Evolutionary conservation across 2,113 vertebrate genomes (phyloP).

Genomic region (Larimichthys crocea): DNA sequence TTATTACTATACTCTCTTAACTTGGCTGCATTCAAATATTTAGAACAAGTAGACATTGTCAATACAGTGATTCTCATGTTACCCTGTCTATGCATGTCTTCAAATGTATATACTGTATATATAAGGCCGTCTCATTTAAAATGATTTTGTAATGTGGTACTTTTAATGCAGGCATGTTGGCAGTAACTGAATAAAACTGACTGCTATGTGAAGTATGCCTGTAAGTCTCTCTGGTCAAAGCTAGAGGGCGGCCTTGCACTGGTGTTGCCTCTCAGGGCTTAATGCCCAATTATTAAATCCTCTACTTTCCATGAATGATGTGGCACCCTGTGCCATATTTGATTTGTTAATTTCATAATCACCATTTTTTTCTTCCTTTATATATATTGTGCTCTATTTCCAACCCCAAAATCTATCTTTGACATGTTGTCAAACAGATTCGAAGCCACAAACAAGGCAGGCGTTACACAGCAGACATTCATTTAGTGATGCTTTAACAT

Average conservation of each 20-base stretch:
- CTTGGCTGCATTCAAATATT: slow-evolving; percentile 7
- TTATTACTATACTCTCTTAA: not conserved
- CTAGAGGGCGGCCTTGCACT: slow-evolving; percentile 74
- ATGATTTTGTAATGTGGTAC: slow-evolving; percentile 18
- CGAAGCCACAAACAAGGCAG: not conserved
- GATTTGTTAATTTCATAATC: slow-evolving; percentile 47
- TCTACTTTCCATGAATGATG: slow-evolving; percentile 19
- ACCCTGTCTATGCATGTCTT: slow-evolving; percentile 15
- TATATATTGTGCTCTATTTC: not conserved
- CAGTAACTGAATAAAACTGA: slow-evolving; percentile 32
- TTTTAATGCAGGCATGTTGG: not conserved
- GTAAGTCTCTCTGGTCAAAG: slow-evolving; percentile 21
- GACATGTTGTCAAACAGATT: not conserved
- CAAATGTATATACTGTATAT: slow-evolving; percentile 68
- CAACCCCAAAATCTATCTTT: not conserved
- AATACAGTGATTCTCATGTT: not conserved
- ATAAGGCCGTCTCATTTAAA: slow-evolving; percentile 8
- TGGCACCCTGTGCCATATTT: slow-evolving; percentile 32
- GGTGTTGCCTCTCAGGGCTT: slow-evolving; percentile 15
- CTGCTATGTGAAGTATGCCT: not conserved
- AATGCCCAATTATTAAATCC: slow-evolving; percentile 13
- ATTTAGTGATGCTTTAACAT: not conserved
- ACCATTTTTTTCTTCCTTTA: not conserved
- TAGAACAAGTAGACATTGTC: not conserved
- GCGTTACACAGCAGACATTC: not conserved